These are phyloP conservation scores for Pseudeuparius sepicola DNA, from an alignment of 2,888 invertebrate genomes.

Conservation along the genomic window DNA sequence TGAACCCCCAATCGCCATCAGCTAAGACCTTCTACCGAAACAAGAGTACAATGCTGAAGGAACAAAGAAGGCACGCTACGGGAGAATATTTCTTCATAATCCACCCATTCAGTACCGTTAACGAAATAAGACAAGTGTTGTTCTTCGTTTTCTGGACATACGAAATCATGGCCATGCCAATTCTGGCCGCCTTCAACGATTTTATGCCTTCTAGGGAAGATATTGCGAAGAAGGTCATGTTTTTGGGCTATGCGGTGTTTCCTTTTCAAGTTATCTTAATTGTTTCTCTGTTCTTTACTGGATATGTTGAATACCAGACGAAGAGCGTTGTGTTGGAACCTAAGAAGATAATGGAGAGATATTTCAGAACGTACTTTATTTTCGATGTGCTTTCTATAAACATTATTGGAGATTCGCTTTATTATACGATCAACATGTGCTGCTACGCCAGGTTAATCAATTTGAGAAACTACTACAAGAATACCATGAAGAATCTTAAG, in stretches of 20 bases:
- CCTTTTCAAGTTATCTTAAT: slow-evolving; percentile 11
- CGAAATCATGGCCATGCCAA: slow-evolving; percentile 17
- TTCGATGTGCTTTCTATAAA: too few species aligned
- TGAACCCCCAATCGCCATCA: slow-evolving; percentile 14
- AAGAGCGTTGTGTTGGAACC: slow-evolving; percentile 15
- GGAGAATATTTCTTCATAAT: slow-evolving; percentile 21
- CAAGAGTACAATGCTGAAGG: slow-evolving; percentile 20
- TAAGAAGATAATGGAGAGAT: slow-evolving; percentile 13
- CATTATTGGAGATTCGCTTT: too few species aligned
- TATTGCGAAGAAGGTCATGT: too few species aligned
- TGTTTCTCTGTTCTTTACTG: slow-evolving; percentile 13
- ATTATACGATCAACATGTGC: too few species aligned
- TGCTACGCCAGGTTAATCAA: too few species aligned
- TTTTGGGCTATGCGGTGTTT: too few species aligned
- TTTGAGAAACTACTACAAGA: too few species aligned
- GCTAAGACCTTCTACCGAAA: slow-evolving; percentile 20
- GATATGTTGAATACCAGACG: slow-evolving; percentile 14
- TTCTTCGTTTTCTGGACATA: slow-evolving; percentile 21
- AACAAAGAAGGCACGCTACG: slow-evolving; percentile 20
- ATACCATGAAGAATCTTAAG: too few species aligned
- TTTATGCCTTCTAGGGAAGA: too few species aligned
- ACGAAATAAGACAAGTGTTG: slow-evolving; percentile 15
- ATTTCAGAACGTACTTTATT: slow-evolving; percentile 15
- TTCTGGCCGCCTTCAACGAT: too few species aligned
- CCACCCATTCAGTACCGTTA: slow-evolving; percentile 25